Conservation (phyloP, 2,113 vertebrate genomes). For the Oryzias curvinotus region DNA sequence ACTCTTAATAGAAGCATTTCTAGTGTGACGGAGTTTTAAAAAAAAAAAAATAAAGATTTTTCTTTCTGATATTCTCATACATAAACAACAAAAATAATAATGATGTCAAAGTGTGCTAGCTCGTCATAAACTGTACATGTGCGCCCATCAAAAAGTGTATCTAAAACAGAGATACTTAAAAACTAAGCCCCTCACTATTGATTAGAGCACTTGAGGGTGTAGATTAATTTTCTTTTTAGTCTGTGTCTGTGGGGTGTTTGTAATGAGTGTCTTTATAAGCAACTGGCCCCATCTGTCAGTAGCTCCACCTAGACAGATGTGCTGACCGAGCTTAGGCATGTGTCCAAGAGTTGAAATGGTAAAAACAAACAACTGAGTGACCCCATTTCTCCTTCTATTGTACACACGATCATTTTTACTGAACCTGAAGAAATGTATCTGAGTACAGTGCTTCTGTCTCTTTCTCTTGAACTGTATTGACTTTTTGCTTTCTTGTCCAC, state of each 20-base stretch:
- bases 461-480: constrained; percentile 7
- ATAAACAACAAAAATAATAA: too few relatives aligned
- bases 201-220: not conserved
- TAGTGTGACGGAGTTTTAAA: too few relatives aligned
- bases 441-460: constrained; percentile 18
- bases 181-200: too few relatives aligned
- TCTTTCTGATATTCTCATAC: too few relatives aligned
- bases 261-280: constrained; percentile 13
- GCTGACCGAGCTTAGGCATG: not conserved
- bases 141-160: too few relatives aligned
- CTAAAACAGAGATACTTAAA: too few relatives aligned
- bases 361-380: constrained; percentile 3
- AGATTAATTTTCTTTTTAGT: not conserved
- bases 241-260: not conserved
- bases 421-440: not conserved
- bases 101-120: too few relatives aligned
- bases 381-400: not conserved
- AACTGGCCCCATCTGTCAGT: constrained; percentile 50
- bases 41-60: too few relatives aligned
- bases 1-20: too few relatives aligned
- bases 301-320: constrained; percentile 24
- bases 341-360: too few relatives aligned
- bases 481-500: constrained; percentile 2
- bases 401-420: not conserved
- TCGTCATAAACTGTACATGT: too few relatives aligned